A percentile compares a stretch with the other conserved stretches of the same genome.
phyloP scores from a whole-genome alignment of 2,797 vertebrate genomes.

The Liasis olivaceus region DNA sequence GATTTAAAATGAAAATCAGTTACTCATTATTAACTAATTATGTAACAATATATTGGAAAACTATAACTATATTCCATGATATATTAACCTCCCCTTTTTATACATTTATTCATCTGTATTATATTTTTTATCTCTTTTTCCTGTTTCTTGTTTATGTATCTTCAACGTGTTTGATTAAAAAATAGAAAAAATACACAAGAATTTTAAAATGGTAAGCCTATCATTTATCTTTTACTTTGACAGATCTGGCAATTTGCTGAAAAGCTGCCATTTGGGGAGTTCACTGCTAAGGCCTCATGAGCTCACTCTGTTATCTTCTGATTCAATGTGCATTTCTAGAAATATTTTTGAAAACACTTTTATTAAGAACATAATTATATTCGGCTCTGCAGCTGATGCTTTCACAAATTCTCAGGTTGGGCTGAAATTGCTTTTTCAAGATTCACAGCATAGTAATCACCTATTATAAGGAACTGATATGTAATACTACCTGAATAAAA shows the following conservation, averaged over 20 bases:
- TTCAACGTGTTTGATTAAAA: background rate
- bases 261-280: background rate
- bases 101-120: background rate
- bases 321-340: background rate
- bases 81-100: background rate
- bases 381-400: background rate
- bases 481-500: background rate
- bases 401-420: background rate
- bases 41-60: background rate
- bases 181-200: background rate
- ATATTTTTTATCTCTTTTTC: background rate
- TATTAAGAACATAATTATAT: background rate
- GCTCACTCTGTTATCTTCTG: background rate
- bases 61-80: background rate
- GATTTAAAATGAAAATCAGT: background rate
- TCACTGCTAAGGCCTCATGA: background rate
- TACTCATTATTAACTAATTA: background rate
- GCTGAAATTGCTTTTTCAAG: background rate
- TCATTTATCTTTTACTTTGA: background rate
- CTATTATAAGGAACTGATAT: background rate
- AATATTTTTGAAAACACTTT: background rate
- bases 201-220: background rate
- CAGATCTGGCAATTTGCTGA: background rate
- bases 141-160: background rate
- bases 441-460: background rate